Evolutionary conservation across 2,888 invertebrate genomes (phyloP), one percentile per base, ranked within the genome.

Genomic region (Scaptomyza parva): DNA sequence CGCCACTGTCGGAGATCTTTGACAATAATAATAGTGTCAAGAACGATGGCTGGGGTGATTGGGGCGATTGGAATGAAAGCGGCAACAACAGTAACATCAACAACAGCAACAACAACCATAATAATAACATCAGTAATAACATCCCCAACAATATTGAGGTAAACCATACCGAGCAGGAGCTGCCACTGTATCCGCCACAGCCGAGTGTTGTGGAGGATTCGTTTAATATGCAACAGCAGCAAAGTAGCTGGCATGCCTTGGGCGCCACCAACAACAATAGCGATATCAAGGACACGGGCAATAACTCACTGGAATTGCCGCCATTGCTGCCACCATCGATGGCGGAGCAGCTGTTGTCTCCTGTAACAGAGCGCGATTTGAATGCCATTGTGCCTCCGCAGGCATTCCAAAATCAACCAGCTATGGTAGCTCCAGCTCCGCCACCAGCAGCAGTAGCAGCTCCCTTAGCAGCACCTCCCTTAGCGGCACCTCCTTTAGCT

Each of bases 171-270:
- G 71, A 63, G 11, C 35, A 22, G 48, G 33, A 35, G 47, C 20
- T 20, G 20, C 47, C 30, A 1, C 11, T 33, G 60, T 30, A 26
- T 12, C 17, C 12, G 52, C 30, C 41, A 7, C 18, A 51, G 1
- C 9, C 57, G 17, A 93, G 93, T 90, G 89, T 92, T 17, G 92
- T 94, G 72, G 93, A 93, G 60, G 94, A 94, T 73, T 94, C 94
- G 85, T 94, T 95, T 90, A 92, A 91, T 14, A 90, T 92, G 8
- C 91, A 91, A 43, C 50, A 52, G 20, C 92, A 51, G 20, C 92
- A 92, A 47, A 93, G 52, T 48, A 78, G 55, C 48, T 85, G 84
- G 84, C 67, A 82, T 12, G 77, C 58, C 7, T 82, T 82, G 61
- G 60, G 65, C 30, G 48, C 51, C n/a, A 58, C 17, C 22, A 75